phyloP scores from a whole-genome alignment of 2,888 invertebrate genomes.

The Thymelicus lineola region DNA sequence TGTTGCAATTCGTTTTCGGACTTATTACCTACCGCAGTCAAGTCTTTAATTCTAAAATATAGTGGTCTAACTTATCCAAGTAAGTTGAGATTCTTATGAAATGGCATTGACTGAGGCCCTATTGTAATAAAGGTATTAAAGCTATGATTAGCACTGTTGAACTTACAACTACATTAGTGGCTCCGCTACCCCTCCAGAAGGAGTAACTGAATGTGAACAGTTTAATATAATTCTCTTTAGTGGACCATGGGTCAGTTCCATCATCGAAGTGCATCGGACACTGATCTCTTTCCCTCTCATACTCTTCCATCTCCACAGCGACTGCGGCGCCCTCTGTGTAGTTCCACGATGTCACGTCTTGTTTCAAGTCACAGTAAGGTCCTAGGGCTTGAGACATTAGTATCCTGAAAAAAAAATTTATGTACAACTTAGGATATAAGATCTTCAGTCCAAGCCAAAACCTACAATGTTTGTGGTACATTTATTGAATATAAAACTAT shows the following conservation, averaged over 20 bases:
- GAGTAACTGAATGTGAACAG: slow-evolving; percentile 84
- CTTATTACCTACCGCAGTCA: neutral
- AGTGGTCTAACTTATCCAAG: neutral
- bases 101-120: slow-evolving; percentile 18
- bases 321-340: slow-evolving; percentile 97
- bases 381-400: slow-evolving; percentile 94
- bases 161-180: slow-evolving; percentile 42
- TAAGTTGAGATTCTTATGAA: slow-evolving; percentile 10
- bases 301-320: slow-evolving; percentile 95
- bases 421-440: too few relatives aligned
- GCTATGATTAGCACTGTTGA: slow-evolving; percentile 51
- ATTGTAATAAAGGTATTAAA: slow-evolving; percentile 49
- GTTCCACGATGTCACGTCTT: slow-evolving; percentile 95
- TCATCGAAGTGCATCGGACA: slow-evolving; percentile 99
- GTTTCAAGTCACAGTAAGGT: slow-evolving; percentile 94
- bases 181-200: slow-evolving; percentile 66
- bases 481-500: too few relatives aligned
- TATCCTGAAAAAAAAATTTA: slow-evolving; percentile 59
- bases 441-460: too few relatives aligned
- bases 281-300: slow-evolving; percentile 96
- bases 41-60: neutral
- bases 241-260: slow-evolving; percentile 93
- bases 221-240: slow-evolving; percentile 89
- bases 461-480: too few relatives aligned
- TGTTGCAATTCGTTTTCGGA: too few relatives aligned